A percentile compares a stretch with the other conserved stretches of the same genome.
These are phyloP conservation scores for Eristalis pertinax DNA, from an alignment of 2,888 invertebrate species.

Conservation along the genomic window DNA sequence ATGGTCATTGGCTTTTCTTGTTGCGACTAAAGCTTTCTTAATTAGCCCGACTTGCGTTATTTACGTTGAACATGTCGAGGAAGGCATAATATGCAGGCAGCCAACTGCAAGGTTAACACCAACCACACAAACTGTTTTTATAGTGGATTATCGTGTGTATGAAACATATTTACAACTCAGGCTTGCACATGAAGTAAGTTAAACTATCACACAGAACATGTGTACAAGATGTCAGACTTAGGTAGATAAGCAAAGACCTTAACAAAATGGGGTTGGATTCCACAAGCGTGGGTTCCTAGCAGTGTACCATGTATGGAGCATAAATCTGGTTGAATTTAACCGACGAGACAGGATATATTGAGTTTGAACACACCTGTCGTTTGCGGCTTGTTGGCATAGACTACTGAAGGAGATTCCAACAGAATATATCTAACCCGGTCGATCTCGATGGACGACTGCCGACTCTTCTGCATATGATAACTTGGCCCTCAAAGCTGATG, in stretches of 20 bases:
- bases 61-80: not conserved
- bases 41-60: slow-evolving; percentile 25
- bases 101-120: not conserved
- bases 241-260: not conserved
- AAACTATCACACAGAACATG: not conserved
- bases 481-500: no score
- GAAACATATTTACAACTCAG: not conserved
- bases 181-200: not conserved
- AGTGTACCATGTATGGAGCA: no score
- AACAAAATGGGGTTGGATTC: no score
- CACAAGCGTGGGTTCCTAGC: no score
- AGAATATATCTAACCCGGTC: no score
- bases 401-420: no score
- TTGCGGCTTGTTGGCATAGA: no score
- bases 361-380: no score
- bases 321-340: no score
- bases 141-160: not conserved
- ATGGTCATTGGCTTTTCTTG: slow-evolving; percentile 12
- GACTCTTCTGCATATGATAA: no score
- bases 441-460: no score
- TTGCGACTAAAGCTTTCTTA: not conserved
- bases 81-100: not conserved
- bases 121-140: not conserved
- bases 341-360: no score
- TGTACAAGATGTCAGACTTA: not conserved